Base-by-base conservation (phyloP, 1,140 invertebrate genomes). In the Camponotus floridanus region DNA sequence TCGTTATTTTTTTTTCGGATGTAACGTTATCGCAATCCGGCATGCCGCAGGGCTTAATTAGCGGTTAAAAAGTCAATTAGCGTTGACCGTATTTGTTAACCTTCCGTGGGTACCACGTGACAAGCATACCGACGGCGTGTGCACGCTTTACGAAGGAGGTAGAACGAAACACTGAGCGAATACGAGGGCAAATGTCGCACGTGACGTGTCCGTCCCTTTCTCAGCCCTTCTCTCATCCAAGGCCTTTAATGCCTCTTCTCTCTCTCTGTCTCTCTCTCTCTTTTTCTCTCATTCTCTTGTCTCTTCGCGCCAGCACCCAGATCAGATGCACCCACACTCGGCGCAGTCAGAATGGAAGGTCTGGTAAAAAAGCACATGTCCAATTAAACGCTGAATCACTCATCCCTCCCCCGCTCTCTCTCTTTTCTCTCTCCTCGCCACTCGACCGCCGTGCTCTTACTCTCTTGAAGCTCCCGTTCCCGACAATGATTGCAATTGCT, bases 401-500 rank as follows among this genome's bases (percentile, higher is more conserved):
- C 89, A 36, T 84, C 61, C 81, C 31, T 57, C 74, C 42, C 42
- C 26, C 11, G 42, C 21, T 31, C 21, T 59, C 33, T 26, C 48
- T 48, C 55, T 8, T 8, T 67, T 15, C 5, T 33, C 26, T 15
- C 18, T 39, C 13, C 26, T 36, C 45, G 2, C 42, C 62, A 68
- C 79, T 33, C 84, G 36, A 26, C 33, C 68, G 33, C 59, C 61
- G 68, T 62, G 51, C 87, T 45, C 26, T 48, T 48, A 36, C 33
- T 51, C 70, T 70, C 55, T 78, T 48, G 71, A 4, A 61, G 55
- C 87, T 71, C 76, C 73, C 68, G 88, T 90, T 87, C 86, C 85
- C 87, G 89, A 85, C 91, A 94, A 94, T 94, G 91, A 93, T 90
- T 93, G 92, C 93, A 94, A 94, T 94, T 94, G 92, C 93, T 92